Conservation (phyloP, 1,140 invertebrate genomes). For the Pararge aegeria region DNA sequence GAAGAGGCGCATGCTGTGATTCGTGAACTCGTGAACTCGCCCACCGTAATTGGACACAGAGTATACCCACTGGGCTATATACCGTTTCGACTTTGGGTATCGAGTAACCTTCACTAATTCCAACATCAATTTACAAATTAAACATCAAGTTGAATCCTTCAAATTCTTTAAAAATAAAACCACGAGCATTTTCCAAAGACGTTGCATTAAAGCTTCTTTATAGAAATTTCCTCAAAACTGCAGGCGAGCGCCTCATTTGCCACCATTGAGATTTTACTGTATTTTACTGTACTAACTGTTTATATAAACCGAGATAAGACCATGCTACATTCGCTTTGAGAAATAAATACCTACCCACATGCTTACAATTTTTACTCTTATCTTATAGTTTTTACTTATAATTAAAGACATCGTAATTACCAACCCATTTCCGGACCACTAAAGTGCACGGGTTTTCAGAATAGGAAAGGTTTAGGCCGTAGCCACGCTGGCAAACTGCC, state of each 20-base stretch:
- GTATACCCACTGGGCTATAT: too few relatives aligned
- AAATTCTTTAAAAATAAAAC: constrained; percentile 78
- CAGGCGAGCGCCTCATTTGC: constrained; percentile 70
- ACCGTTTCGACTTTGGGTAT: too few relatives aligned
- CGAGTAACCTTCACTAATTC: too few relatives aligned
- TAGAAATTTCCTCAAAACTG: constrained; percentile 75
- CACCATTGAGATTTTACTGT: constrained; percentile 65
- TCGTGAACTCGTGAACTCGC: too few relatives aligned
- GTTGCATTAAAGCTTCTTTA: constrained; percentile 71
- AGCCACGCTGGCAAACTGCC: background rate
- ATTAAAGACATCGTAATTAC: too few relatives aligned
- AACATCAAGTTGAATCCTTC: constrained; percentile 69
- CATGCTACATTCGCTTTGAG: constrained; percentile 42
- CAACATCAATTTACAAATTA: constrained; percentile 68
- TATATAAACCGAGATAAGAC: constrained; percentile 30
- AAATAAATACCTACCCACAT: constrained; percentile 14
- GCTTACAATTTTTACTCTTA: too few relatives aligned
- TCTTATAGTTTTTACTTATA: too few relatives aligned
- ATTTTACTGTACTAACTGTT: constrained; percentile 51
- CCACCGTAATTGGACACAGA: too few relatives aligned
- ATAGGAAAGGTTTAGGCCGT: background rate
- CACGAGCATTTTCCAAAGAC: constrained; percentile 73
- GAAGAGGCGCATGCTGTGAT: too few relatives aligned
- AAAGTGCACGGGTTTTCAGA: too few relatives aligned
- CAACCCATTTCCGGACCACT: too few relatives aligned